Evolutionary conservation across 2,888 invertebrate species (phyloP).

Genomic region (Nomada goodeniana): DNA sequence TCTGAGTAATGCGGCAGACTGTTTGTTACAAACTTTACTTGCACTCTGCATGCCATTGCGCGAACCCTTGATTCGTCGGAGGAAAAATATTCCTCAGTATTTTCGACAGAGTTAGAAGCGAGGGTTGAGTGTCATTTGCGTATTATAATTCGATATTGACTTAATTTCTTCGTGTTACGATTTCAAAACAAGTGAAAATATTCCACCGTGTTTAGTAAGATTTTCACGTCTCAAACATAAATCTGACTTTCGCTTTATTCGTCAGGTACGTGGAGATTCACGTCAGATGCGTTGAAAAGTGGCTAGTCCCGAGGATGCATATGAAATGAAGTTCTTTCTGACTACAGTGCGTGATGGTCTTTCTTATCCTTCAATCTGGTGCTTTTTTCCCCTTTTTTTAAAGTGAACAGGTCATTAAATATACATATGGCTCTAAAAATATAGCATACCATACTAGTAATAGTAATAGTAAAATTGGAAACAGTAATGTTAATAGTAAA

Average conservation of each 20-base stretch:
- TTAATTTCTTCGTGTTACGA: neutral
- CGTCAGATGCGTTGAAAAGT: neutral
- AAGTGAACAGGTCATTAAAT: no score
- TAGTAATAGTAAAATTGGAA: no score
- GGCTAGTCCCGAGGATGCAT: slow-evolving; percentile 13
- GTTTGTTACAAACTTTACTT: neutral
- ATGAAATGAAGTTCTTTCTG: neutral
- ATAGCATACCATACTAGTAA: no score
- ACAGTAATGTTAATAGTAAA: no score
- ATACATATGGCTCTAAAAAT: neutral
- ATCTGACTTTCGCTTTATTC: neutral
- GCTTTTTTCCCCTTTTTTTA: neutral
- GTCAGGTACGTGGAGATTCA: slow-evolving; percentile 2
- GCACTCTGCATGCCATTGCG: no score
- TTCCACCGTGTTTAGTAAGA: neutral
- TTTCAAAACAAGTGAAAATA: no score
- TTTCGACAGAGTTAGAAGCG: no score
- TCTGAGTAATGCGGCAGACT: neutral
- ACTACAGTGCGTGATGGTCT: neutral
- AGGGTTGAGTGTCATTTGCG: no score
- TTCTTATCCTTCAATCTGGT: neutral
- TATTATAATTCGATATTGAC: neutral
- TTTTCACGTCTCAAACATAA: slow-evolving; percentile 15
- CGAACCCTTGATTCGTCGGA: no score
- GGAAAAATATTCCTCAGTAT: no score